A percentile compares a stretch with the other conserved stretches of the same genome.
Evolutionary conservation across 2,797 vertebrate species (phyloP).

Genomic region (Acestrorhynchus altus): DNA sequence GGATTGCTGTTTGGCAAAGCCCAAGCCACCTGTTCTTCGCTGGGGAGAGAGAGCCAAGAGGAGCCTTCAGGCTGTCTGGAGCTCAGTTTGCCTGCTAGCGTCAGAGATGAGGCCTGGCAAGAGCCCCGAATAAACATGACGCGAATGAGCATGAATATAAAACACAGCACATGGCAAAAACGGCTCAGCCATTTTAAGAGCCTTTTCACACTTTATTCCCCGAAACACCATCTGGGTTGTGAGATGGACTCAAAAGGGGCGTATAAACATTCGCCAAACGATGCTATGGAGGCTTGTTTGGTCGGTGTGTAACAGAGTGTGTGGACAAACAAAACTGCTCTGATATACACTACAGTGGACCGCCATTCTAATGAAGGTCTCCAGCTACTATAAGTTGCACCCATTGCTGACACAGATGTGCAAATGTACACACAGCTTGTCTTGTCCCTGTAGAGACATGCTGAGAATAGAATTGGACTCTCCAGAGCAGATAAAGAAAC

Average conservation of each 20-base stretch:
- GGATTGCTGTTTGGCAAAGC: slow-evolving; percentile 44
- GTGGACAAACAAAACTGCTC: neutral
- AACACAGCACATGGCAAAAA: slow-evolving; percentile 52
- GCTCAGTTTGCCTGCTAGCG: slow-evolving; percentile 42
- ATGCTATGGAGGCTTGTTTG: slow-evolving; percentile 24
- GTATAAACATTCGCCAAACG: slow-evolving; percentile 44
- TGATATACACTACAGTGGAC: too few relatives aligned
- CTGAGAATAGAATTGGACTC: too few relatives aligned
- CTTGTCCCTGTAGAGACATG: too few relatives aligned
- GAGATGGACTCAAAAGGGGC: slow-evolving; percentile 37
- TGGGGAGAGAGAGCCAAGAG: slow-evolving; percentile 44
- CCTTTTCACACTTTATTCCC: slow-evolving; percentile 32
- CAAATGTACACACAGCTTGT: too few relatives aligned
- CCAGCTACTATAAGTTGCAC: too few relatives aligned
- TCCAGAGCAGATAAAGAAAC: too few relatives aligned
- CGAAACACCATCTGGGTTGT: slow-evolving; percentile 53
- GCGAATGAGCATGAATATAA: slow-evolving; percentile 49
- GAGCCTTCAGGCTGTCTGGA: slow-evolving; percentile 46
- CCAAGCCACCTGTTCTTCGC: slow-evolving; percentile 49
- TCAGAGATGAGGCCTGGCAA: slow-evolving; percentile 42
- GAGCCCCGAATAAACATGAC: slow-evolving; percentile 50
- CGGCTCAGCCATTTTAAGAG: slow-evolving; percentile 40
- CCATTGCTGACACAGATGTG: too few relatives aligned
- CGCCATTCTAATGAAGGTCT: too few relatives aligned
- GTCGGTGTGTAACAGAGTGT: slow-evolving; percentile 8